Conservation (phyloP, 2,888 invertebrate species). For the Drosophila falleni region DNA sequence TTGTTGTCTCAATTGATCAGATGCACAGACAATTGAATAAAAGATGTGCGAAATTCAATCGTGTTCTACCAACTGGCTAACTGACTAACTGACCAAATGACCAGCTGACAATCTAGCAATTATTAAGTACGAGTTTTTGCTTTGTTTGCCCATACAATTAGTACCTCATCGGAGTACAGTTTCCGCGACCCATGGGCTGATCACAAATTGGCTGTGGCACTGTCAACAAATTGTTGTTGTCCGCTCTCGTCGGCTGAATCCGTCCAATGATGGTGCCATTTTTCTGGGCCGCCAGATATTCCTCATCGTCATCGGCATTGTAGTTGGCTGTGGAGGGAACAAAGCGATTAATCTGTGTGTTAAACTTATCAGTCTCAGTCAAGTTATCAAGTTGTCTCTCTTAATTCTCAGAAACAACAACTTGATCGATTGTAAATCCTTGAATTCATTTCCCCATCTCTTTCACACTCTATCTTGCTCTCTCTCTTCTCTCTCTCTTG, state of each 20-base stretch:
- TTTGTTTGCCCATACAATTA: slow-evolving; percentile 64
- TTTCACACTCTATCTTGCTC: not conserved
- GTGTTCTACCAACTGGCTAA: slow-evolving; percentile 20
- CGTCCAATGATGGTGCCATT: slow-evolving; percentile 79
- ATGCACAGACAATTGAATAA: slow-evolving; percentile 29
- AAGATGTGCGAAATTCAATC: slow-evolving; percentile 34
- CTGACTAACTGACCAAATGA: not conserved
- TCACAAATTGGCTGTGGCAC: slow-evolving; percentile 82
- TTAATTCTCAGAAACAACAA: not conserved
- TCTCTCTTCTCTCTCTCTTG: not conserved
- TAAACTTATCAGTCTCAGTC: slow-evolving; percentile 7
- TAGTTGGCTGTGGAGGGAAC: slow-evolving; percentile 82
- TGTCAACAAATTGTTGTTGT: slow-evolving; percentile 83
- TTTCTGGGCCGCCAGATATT: slow-evolving; percentile 79
- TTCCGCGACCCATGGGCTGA: slow-evolving; percentile 82
- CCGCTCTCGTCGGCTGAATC: slow-evolving; percentile 71
- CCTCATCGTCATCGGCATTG: slow-evolving; percentile 86
- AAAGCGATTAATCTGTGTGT: slow-evolving; percentile 2
- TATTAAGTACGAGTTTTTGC: not conserved
- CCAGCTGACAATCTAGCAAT: slow-evolving; percentile 17
- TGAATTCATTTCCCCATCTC: slow-evolving; percentile 10
- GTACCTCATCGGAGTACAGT: slow-evolving; percentile 80
- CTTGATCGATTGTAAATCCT: slow-evolving; percentile 13
- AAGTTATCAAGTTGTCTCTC: not conserved
- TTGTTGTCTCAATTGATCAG: slow-evolving; percentile 49